Base-by-base conservation (phyloP, 1,140 invertebrate species). In the Campoletis sonorensis region DNA sequence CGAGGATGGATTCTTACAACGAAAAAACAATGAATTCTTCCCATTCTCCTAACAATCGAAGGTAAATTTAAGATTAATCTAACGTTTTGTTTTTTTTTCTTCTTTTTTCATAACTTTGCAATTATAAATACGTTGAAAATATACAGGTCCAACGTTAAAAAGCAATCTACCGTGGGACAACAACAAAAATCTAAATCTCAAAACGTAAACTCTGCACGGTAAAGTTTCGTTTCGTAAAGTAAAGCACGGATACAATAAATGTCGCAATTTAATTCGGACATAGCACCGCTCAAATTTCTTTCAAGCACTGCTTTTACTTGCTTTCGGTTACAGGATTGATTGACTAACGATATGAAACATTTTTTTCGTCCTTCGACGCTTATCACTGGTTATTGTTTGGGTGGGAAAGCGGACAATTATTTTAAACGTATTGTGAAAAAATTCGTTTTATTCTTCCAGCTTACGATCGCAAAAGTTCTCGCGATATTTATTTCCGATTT, bases 131-230 rank as follows among this genome's bases (percentile, higher is more conserved):
- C 79, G 61, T 78, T 86, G 68, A 64, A 67, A 85, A 85, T 83
- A 77, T 78, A 58, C 82, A 87, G 85, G 82, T 87, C 72, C 64
- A 79, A 80, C 81, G 49, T 79, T 71, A 87, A 87, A 87, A 64
- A 80, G 26, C 83, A 85, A 83, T 54, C 78, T 67, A 27, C 80
- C 70, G 70, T 75, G 81, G 71, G 79, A 80, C 83, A 85, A 21
- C 85, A 79, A 81, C 82, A 85, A 79, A 88, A 81, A 85, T 54
- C 68, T 81, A 85, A 87, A 80, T 73, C 72, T 77, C 86, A 86
- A 85, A 84, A 81, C 77, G 23, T 81, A 54, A 88, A 85, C 82
- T 68, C 67, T 15, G 33, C 79, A 86, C 82, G 88, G 87, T 89
- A 89, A 89, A 83, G 64, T 81, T 78, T 73, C 80, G 21, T 40